These are phyloP conservation scores for Stomorhina lunata DNA, from an alignment of 2,888 invertebrate species.

Conservation along the genomic window DNA sequence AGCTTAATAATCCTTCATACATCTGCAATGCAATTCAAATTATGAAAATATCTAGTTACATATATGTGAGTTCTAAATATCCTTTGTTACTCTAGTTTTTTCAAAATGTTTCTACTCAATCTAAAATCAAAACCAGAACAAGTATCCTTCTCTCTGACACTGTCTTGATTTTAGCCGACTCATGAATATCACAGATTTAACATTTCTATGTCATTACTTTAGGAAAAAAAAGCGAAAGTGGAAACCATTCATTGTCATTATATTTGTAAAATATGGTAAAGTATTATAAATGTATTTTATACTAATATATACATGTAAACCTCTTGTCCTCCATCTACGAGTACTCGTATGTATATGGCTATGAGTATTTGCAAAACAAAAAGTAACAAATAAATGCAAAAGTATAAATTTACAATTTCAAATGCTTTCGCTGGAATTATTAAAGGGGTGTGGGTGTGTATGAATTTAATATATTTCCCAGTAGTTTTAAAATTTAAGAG, in stretches of 20 bases:
- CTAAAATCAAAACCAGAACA: no score
- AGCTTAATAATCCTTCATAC: no score
- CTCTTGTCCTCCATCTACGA: slow-evolving; percentile 9
- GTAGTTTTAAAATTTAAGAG: no score
- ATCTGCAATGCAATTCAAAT: no score
- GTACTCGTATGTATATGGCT: no score
- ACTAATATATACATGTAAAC: background rate
- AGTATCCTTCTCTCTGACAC: background rate
- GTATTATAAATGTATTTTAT: slow-evolving; percentile 23
- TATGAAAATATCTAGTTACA: no score
- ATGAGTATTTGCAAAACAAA: background rate
- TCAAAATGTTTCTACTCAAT: no score
- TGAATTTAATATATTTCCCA: background rate
- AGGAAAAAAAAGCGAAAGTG: background rate
- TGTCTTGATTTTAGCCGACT: background rate
- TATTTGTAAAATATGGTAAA: slow-evolving; percentile 27
- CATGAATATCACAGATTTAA: background rate
- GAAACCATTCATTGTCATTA: background rate
- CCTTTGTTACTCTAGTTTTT: no score
- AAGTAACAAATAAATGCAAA: slow-evolving; percentile 1
- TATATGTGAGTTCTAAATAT: no score
- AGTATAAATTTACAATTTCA: background rate
- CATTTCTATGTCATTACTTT: background rate
- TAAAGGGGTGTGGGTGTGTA: background rate
- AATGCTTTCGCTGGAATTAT: slow-evolving; percentile 7